These are phyloP conservation scores for Drosophila nikananu DNA, from an alignment of 1,140 invertebrate genomes.

Conservation along the genomic window DNA sequence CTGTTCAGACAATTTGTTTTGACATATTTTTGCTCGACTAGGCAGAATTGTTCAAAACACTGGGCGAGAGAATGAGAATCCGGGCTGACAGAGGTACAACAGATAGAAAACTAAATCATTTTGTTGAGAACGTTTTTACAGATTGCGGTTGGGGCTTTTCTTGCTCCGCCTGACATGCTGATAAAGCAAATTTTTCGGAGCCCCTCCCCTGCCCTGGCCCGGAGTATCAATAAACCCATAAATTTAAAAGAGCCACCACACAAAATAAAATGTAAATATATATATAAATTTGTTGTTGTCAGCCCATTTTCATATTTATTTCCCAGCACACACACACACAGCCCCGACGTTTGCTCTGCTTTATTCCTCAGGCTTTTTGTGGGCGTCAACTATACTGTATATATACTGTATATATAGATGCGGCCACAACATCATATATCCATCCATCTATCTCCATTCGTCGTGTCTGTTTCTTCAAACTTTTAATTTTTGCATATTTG, in stretches of 20 bases:
- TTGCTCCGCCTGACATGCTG: conserved; percentile 35
- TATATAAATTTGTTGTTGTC: conserved; percentile 61
- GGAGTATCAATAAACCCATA: conserved; percentile 62
- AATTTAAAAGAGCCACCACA: conserved; percentile 47
- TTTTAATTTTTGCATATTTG: conserved; percentile 60
- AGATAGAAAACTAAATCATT: conserved; percentile 48
- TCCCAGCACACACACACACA: conserved; percentile 8
- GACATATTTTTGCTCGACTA: conserved; percentile 55
- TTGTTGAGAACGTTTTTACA: conserved; percentile 45
- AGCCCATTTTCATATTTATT: conserved; percentile 57
- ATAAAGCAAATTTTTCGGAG: conserved; percentile 54
- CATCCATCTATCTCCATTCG: conserved; percentile 16
- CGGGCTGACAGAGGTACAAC: conserved; percentile 23
- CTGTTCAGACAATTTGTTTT: conserved; percentile 40
- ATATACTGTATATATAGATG: neutral
- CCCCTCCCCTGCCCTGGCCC: conserved; percentile 12
- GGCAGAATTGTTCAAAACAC: conserved; percentile 58
- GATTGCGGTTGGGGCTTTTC: conserved; percentile 41
- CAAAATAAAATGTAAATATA: conserved; percentile 51
- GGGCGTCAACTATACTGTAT: conserved; percentile 35
- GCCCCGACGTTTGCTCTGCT: conserved; percentile 39
- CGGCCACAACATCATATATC: conserved; percentile 39
- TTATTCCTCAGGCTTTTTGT: conserved; percentile 48
- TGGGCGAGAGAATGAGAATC: conserved; percentile 5
- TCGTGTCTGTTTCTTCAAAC: conserved; percentile 21